Conservation (phyloP, 2,113 vertebrate species). For the Arvicanthis niloticus region DNA sequence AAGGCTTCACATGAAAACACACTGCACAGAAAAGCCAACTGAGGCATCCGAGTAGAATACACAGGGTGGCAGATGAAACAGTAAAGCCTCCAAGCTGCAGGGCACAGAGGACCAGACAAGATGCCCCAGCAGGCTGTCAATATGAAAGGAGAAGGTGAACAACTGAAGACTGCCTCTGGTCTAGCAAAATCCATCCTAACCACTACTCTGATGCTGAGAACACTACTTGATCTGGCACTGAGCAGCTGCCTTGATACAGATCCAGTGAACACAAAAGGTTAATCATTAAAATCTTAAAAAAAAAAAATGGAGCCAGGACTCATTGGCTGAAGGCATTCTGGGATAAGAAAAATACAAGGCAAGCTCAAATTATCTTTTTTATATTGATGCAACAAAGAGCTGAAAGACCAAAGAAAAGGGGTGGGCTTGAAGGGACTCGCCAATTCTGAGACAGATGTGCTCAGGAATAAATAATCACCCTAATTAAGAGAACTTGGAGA, state of each 20-base stretch:
- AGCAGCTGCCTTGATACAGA: neutral
- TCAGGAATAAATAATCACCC: neutral
- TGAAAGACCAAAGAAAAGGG: neutral
- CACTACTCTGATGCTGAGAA: neutral
- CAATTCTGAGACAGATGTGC: conserved; percentile 4
- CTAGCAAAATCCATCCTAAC: neutral
- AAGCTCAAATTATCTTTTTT: conserved; percentile 2
- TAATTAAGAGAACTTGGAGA: neutral
- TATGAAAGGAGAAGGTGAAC: neutral
- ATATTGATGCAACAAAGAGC: neutral
- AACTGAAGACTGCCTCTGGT: neutral
- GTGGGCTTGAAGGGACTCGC: neutral
- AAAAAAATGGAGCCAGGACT: neutral
- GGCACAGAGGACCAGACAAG: neutral
- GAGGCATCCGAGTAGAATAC: conserved; percentile 13
- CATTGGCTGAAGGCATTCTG: neutral
- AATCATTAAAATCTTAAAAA: neutral
- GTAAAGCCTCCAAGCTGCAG: neutral
- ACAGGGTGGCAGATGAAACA: neutral
- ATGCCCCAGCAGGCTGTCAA: neutral
- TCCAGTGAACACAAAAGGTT: conserved; percentile 1
- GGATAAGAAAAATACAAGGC: neutral
- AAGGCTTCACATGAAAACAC: conserved; percentile 6
- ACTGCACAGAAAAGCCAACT: conserved; percentile 47
- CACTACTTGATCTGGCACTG: neutral